These are phyloP conservation scores for Pterophyllum scalare DNA, from an alignment of 2,113 vertebrate species.

Conservation along the genomic window DNA sequence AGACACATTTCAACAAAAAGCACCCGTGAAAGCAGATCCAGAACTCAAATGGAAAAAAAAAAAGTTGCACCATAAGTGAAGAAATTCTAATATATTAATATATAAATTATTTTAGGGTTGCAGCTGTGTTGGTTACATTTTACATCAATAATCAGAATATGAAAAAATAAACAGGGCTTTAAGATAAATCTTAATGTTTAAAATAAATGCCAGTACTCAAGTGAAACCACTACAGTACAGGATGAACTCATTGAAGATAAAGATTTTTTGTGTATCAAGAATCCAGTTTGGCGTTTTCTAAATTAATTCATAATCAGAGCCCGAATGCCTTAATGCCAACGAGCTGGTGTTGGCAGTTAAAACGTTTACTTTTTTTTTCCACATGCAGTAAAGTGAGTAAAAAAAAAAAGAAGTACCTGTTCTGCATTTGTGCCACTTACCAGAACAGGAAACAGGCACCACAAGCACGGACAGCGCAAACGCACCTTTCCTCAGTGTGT, in stretches of 20 bases:
- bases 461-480: constrained; percentile 37
- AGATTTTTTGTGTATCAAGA: neutral
- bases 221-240: neutral
- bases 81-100: neutral
- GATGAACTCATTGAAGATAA: neutral
- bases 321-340: neutral
- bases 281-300: neutral
- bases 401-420: neutral
- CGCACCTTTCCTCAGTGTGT: constrained; percentile 13
- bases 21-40: neutral
- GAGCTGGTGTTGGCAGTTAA: neutral
- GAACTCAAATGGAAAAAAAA: neutral
- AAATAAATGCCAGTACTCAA: neutral
- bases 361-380: neutral
- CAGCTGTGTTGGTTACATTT: neutral
- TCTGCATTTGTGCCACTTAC: constrained; percentile 40
- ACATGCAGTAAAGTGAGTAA: neutral
- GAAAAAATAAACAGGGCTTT: neutral
- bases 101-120: neutral
- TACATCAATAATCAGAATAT: neutral
- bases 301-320: no score
- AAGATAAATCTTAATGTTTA: neutral
- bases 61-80: no score
- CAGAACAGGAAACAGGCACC: constrained; percentile 27
- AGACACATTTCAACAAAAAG: neutral